Evolutionary conservation across 2,888 invertebrate species (phyloP), one percentile per base, ranked within the genome.

Genomic region (Monochamus alternatus): DNA sequence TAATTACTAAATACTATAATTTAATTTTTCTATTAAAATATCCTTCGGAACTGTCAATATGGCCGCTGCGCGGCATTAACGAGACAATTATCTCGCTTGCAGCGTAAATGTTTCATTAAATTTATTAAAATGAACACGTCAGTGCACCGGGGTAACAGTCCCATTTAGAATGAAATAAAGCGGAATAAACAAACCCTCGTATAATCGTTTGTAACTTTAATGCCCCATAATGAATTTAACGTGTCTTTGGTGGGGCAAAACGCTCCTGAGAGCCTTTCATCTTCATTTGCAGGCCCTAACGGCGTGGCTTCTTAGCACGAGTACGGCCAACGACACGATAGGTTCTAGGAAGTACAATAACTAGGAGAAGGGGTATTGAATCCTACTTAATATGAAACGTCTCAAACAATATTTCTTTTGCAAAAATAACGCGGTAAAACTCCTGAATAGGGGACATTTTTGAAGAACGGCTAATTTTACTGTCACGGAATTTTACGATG

Each of bases 141-240:
- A 22, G 55, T 68, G 58, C 59, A 58, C 38, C 52, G 68, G 52
- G 22, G 43, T 68, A 68, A 68, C 14, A 38, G 59, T 75, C 73
- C 66, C 73, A 72, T 74, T 69, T 68, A 66, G 75, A 72, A 73
- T 78, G 74, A 78, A 78, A 78, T 76, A 76, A 80, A 80, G 74
- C 74, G 75, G 76, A 77, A 79, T 74, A 81, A 81, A 78, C 80
- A 80, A 78, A 76, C 76, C 78, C 77, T 79, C 80, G 78, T 81
- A 81, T 81, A 81, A 83, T 84, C 82, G 82, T 82, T 81, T 81
- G 81, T 82, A 82, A 82, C 81, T 81, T 80, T 82, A 83, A 83
- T 81, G 81, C 76, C 74, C 65, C 74, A 76, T 83, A 84, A 84
- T 84, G 83, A 84, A 84, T 84, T 84, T 84, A 83, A 81, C 81